A percentile compares a stretch with the other conserved stretches of the same genome.
These are phyloP conservation scores for Oceanodroma tethys DNA, from an alignment of 2,113 vertebrate genomes.

Conservation along the genomic window DNA sequence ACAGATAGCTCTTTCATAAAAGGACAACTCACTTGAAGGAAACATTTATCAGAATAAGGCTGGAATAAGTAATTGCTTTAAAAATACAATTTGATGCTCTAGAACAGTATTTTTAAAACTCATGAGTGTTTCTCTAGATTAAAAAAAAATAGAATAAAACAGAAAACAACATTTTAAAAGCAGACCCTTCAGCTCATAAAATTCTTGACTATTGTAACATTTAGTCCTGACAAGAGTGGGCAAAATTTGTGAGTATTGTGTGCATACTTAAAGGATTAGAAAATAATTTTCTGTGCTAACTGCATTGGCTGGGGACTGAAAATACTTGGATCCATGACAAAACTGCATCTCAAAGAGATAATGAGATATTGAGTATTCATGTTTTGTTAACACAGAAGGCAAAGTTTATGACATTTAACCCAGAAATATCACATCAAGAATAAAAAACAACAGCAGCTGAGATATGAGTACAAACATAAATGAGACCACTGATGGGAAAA, in stretches of 20 bases:
- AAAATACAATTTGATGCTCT: background rate
- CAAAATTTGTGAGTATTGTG: background rate
- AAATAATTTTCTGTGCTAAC: background rate
- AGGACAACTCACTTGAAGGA: background rate
- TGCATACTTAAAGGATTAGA: background rate
- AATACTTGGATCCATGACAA: background rate
- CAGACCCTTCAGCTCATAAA: background rate
- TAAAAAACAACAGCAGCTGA: background rate
- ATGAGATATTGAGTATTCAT: background rate
- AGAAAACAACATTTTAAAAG: background rate
- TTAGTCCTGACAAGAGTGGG: background rate
- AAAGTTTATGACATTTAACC: background rate
- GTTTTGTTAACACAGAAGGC: background rate
- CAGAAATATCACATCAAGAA: background rate
- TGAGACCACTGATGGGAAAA: background rate
- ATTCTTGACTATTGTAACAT: background rate
- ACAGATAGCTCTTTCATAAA: background rate
- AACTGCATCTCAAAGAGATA: background rate
- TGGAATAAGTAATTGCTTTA: background rate
- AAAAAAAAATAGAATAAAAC: background rate
- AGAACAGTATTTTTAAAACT: background rate
- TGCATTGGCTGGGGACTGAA: background rate
- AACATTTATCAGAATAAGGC: background rate
- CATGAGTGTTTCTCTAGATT: background rate
- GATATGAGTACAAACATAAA: background rate